A percentile compares a stretch with the other conserved stretches of the same genome.
Evolutionary conservation across 2,888 invertebrate species (phyloP).

Genomic region (Mellilla xanthometata): DNA sequence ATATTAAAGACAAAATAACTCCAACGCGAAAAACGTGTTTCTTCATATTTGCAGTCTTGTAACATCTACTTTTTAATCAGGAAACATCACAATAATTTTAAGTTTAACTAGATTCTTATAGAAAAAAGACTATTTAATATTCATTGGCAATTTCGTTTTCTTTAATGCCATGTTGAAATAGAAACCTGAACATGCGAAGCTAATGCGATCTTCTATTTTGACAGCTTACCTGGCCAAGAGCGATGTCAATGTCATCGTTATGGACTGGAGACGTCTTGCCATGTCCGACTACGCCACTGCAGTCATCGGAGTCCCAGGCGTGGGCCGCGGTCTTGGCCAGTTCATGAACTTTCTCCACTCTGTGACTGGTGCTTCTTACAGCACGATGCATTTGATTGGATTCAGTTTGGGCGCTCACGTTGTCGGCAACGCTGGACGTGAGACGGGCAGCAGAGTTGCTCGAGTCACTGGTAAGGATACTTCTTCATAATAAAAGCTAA

Average conservation of each 20-base stretch:
- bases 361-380: conserved; percentile 37
- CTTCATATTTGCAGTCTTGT: too few species aligned
- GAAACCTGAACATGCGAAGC: too few species aligned
- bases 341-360: conserved; percentile 44
- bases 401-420: conserved; percentile 58
- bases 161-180: too few species aligned
- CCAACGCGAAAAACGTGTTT: too few species aligned
- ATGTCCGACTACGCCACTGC: conserved; percentile 45
- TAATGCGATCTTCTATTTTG: too few species aligned
- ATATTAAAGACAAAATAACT: too few species aligned
- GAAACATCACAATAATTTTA: too few species aligned
- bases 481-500: too few species aligned
- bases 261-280: conserved; percentile 54
- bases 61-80: too few species aligned
- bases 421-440: conserved; percentile 51
- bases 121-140: too few species aligned
- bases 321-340: conserved; percentile 50
- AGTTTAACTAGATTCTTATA: too few species aligned
- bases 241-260: conserved; percentile 50
- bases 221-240: conserved; percentile 29
- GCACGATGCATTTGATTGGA: conserved; percentile 50
- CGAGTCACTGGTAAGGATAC: conserved; percentile 52
- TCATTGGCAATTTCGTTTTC: too few species aligned
- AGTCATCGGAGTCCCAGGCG: conserved; percentile 42
- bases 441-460: conserved; percentile 40